A percentile compares a stretch with the other conserved stretches of the same genome.
Conservation (phyloP, 1,140 invertebrate genomes). For the Lanistes nyassanus region DNA sequence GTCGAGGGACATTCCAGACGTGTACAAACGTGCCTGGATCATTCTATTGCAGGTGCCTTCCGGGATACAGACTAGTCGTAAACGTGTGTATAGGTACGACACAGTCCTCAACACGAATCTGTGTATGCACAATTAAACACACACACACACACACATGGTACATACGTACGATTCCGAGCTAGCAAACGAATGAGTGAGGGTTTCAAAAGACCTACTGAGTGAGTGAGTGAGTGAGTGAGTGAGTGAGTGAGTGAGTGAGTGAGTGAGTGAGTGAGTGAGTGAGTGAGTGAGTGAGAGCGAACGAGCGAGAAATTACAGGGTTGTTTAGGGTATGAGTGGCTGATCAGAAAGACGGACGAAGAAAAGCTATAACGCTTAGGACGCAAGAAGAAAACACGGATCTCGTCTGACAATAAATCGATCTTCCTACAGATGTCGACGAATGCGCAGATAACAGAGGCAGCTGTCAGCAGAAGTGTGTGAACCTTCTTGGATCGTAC, state of each 20-base stretch:
- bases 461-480: conserved; percentile 23
- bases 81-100: background rate
- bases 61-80: background rate
- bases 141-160: background rate
- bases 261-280: too few species aligned
- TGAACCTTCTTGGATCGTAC: conserved; percentile 15
- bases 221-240: background rate
- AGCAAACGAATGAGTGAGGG: too few species aligned
- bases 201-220: too few species aligned
- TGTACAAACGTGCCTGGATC: conserved; percentile 18
- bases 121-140: too few species aligned
- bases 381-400: too few species aligned
- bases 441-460: background rate
- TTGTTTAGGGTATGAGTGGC: background rate
- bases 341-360: too few species aligned
- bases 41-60: conserved; percentile 3
- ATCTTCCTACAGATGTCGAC: background rate
- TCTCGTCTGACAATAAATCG: too few species aligned
- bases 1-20: background rate
- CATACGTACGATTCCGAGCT: too few species aligned
- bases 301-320: background rate
- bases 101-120: too few species aligned
- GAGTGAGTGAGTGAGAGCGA: too few species aligned
- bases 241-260: background rate
- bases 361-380: too few species aligned